Evolutionary conservation across 1,140 invertebrate genomes (phyloP).

Genomic region (Drosophila sp.): DNA sequence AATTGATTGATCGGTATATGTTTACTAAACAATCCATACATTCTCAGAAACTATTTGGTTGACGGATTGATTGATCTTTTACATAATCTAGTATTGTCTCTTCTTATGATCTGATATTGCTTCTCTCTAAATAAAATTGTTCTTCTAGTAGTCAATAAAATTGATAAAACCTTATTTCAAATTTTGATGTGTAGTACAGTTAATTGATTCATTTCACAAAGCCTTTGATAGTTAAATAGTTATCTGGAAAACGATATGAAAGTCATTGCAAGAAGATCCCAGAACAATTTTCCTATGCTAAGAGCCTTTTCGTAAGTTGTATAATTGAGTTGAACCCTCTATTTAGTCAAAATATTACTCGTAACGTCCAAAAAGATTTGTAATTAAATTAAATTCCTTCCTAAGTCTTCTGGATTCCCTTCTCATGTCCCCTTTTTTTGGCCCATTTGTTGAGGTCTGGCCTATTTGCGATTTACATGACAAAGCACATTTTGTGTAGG

Average conservation of each 20-base stretch:
- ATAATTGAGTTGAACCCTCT: constrained; percentile 14
- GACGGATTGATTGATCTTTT: constrained; percentile 1
- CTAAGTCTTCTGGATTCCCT: not conserved
- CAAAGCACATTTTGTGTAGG: constrained; percentile 49
- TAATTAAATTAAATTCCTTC: constrained; percentile 18
- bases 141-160: too few relatives aligned
- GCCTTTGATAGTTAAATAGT: too few relatives aligned
- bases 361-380: constrained; percentile 7
- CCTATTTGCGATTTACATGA: constrained; percentile 51
- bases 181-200: too few relatives aligned
- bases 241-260: not conserved
- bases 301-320: not conserved
- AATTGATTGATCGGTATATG: too few relatives aligned
- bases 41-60: too few relatives aligned
- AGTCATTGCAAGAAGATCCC: not conserved
- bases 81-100: too few relatives aligned
- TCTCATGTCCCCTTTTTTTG: not conserved
- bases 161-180: too few relatives aligned
- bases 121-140: too few relatives aligned
- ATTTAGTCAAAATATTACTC: constrained; percentile 21
- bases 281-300: too few relatives aligned
- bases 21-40: too few relatives aligned
- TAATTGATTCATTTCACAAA: too few relatives aligned
- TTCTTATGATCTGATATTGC: too few relatives aligned
- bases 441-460: not conserved